phyloP scores from a whole-genome alignment of 2,113 vertebrate species.

The Anolis carolinensis region DNA sequence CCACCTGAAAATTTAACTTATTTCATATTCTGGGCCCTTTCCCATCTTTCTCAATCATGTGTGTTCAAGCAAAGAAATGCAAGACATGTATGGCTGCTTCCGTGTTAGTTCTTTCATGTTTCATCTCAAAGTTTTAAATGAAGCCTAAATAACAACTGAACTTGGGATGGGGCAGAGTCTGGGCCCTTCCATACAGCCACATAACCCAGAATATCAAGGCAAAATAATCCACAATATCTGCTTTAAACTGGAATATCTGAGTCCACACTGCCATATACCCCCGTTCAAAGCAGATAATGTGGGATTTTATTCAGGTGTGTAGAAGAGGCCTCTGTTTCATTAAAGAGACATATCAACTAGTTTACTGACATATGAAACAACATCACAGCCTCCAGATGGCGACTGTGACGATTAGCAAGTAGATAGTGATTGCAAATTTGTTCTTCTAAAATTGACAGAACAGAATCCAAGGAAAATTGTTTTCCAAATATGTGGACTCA shows the following conservation, averaged over 20 bases:
- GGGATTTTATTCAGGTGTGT: too few relatives aligned
- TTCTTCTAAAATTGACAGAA: conserved; percentile 16
- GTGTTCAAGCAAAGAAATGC: neutral
- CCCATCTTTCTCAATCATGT: neutral
- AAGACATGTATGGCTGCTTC: neutral
- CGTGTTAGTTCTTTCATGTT: neutral
- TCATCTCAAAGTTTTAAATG: neutral
- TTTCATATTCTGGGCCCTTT: neutral
- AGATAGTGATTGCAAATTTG: neutral
- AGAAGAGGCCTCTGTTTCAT: neutral
- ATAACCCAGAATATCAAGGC: too few relatives aligned
- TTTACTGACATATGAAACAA: neutral
- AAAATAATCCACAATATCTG: too few relatives aligned
- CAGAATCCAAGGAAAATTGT: neutral
- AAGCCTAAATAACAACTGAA: neutral
- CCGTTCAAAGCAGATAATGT: too few relatives aligned
- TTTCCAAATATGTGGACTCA: neutral
- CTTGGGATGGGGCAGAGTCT: neutral
- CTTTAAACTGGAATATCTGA: too few relatives aligned
- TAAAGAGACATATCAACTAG: neutral
- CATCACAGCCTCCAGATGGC: conserved; percentile 10
- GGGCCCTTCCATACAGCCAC: too few relatives aligned
- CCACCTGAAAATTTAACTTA: neutral
- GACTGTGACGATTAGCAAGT: neutral
- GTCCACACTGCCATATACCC: too few relatives aligned